A percentile compares a stretch with the other conserved stretches of the same genome.
phyloP scores from a whole-genome alignment of 2,888 invertebrate genomes.

The Sinopyrophorus schimmeli region DNA sequence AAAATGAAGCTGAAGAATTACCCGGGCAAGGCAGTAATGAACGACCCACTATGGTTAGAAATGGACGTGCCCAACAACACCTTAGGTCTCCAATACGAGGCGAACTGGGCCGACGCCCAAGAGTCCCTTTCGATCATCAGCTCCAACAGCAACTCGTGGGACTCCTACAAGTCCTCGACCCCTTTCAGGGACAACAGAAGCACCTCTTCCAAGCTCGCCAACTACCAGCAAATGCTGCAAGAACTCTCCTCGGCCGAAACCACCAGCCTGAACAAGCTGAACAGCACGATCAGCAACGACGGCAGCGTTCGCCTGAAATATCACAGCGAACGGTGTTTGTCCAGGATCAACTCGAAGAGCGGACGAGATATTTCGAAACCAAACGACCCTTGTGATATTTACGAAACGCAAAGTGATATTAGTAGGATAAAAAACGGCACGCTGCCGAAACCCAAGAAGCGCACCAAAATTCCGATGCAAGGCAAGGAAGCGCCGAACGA shows the following conservation, averaged over 20 bases:
- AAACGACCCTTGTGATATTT: too few relatives aligned
- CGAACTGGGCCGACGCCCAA: slow-evolving; percentile 80
- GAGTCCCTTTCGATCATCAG: slow-evolving; percentile 54
- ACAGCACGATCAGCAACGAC: slow-evolving; percentile 9
- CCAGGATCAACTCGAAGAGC: slow-evolving; percentile 47
- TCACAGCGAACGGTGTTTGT: slow-evolving; percentile 51
- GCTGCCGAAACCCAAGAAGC: slow-evolving; percentile 45
- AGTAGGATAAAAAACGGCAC: slow-evolving; percentile 6
- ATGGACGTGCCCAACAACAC: slow-evolving; percentile 73
- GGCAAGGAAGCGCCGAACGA: too few relatives aligned
- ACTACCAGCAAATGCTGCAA: slow-evolving; percentile 49
- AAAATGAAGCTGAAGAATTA: slow-evolving; percentile 82
- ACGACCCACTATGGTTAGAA: slow-evolving; percentile 62
- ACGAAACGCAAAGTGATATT: slow-evolving; percentile 1
- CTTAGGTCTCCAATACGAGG: slow-evolving; percentile 75
- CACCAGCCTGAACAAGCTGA: slow-evolving; percentile 5
- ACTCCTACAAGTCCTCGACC: slow-evolving; percentile 48
- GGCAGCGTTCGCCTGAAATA: slow-evolving; percentile 49
- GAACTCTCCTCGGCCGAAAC: slow-evolving; percentile 32
- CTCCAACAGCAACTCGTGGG: slow-evolving; percentile 42
- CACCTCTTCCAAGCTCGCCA: slow-evolving; percentile 43
- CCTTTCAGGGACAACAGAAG: slow-evolving; percentile 45
- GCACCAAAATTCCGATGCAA: slow-evolving; percentile 44
- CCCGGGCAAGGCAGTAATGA: slow-evolving; percentile 77
- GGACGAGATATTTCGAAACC: slow-evolving; percentile 36